Conservation (phyloP, 2,888 invertebrate genomes). For the Leucophenga maculata region DNA sequence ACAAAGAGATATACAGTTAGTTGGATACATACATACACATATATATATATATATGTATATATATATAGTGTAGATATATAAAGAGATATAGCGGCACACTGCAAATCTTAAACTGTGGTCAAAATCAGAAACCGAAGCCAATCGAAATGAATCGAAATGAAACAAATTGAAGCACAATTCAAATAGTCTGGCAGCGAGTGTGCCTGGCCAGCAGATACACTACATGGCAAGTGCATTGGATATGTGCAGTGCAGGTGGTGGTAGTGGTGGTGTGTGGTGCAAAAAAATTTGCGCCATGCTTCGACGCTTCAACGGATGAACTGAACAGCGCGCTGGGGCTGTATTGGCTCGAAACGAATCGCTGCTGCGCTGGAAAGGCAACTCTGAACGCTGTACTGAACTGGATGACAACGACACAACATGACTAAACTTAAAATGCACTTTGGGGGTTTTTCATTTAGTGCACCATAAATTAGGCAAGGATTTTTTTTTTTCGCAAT, state of each 20-base stretch:
- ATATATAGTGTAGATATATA: neutral
- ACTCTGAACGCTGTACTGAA: neutral
- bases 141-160: conserved; percentile 32
- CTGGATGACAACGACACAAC: conserved; percentile 21
- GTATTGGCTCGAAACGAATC: too few relatives aligned
- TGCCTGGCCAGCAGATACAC: neutral
- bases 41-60: neutral
- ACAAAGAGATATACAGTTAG: neutral
- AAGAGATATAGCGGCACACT: conserved; percentile 4
- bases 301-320: conserved; percentile 37
- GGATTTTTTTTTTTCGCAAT: conserved; percentile 37
- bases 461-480: conserved; percentile 54
- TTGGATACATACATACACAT: too few relatives aligned
- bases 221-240: neutral
- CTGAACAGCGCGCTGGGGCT: neutral
- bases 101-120: conserved; percentile 34
- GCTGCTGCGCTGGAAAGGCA: too few relatives aligned
- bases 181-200: neutral
- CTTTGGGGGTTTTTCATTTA: conserved; percentile 57
- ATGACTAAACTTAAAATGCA: conserved; percentile 52
- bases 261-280: conserved; percentile 19
- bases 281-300: conserved; percentile 44
- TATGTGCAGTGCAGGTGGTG: too few relatives aligned
- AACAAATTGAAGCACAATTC: conserved; percentile 35
- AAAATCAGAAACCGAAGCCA: conserved; percentile 29